Base-by-base conservation (phyloP, 2,888 invertebrate species). In the Stenchaetothrips biformis region DNA sequence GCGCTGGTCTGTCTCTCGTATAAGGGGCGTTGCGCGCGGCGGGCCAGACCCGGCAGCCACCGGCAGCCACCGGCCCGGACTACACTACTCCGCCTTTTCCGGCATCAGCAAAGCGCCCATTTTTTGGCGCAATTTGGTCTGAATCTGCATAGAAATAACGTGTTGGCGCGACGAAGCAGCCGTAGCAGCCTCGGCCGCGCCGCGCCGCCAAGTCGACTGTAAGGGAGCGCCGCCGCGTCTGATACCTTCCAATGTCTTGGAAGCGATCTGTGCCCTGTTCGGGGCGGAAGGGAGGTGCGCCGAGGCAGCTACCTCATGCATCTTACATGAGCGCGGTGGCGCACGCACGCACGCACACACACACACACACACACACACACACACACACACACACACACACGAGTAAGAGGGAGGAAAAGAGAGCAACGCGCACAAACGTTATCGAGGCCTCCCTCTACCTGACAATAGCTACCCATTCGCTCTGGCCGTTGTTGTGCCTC, bases 251-350 rank as follows among this genome's bases (percentile, higher is more conserved):
- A 13, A 18, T 18, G 16, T 13, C 13, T 53, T 13, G 53, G 53
- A 13, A 13, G 16, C 16, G 53, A 13, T 53, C 53, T 18, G 16
- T 53, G 13, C 53, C 13, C 16, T 18, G 53, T 18, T 13, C 53
- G 53, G 16, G 53, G 16, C 37, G 37, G 37, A 37, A 37, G 21
- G 25, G 67, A 74, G 21, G 67, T 74, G 67, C 25, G 67, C 67
- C 67, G 18, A 59, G 59, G 59, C 18, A 25, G 37, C 37, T 37
- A 74, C 67, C 67, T 74, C 25, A 74, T 74, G 67, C 67, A 74
- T 74, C 25, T 74, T 74, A 74, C 67, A 74, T 74, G 67, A 74
- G 67, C 67, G 11, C 21, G 7, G 67, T 25, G 67, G n/a, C n/a
- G n/a, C n/a, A n/a, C n/a, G n/a, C 67, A 7, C 67, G 21, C 21